A percentile compares a stretch with the other conserved stretches of the same genome.
phyloP scores from a whole-genome alignment of 2,113 vertebrate genomes.

The Capreolus pygargus region DNA sequence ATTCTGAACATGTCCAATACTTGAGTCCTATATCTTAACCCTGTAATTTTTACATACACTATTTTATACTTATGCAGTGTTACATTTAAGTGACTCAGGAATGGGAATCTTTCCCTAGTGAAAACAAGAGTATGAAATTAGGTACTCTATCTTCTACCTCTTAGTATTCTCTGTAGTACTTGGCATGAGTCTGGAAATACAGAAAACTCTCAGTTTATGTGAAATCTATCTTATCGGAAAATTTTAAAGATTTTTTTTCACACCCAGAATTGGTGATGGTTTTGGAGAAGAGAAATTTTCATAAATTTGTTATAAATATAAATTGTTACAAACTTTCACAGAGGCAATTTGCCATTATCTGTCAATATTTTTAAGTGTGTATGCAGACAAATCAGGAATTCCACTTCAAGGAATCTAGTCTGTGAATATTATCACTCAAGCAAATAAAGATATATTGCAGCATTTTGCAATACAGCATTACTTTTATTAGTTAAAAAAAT shows the following conservation, averaged over 20 bases:
- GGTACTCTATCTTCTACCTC: background rate
- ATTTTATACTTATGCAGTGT: background rate
- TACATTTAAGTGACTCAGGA: background rate
- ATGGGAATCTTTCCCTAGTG: background rate
- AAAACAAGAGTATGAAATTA: background rate
- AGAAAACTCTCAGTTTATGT: background rate
- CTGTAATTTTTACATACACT: background rate
- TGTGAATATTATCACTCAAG: background rate
- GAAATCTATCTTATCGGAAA: background rate
- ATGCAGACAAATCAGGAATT: background rate
- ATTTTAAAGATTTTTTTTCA: background rate
- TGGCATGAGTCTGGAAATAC: background rate
- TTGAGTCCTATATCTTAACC: background rate
- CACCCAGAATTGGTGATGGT: background rate
- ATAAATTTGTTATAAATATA: background rate
- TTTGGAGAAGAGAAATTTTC: background rate
- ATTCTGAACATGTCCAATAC: background rate
- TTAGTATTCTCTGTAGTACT: background rate
- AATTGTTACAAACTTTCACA: background rate
- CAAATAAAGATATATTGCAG: background rate
- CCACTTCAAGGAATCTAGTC: background rate
- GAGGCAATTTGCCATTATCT: background rate
- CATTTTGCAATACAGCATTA: background rate
- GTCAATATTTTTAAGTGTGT: background rate
- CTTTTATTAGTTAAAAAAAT: slow-evolving; percentile 27